Evolutionary conservation across 2,888 invertebrate species (phyloP).

Genomic region (Drepana falcataria): DNA sequence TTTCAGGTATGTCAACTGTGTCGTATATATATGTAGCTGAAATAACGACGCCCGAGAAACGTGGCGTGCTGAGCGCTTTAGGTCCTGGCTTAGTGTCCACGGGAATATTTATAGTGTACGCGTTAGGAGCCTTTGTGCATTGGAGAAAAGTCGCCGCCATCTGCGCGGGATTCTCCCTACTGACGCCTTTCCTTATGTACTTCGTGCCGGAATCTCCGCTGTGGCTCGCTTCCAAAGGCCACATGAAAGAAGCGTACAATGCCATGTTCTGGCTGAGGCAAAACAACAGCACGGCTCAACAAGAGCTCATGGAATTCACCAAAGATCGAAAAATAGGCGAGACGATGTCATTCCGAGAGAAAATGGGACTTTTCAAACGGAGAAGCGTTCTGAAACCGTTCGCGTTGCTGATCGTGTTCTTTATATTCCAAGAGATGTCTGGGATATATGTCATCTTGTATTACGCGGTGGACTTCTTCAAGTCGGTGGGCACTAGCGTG

Average conservation of each 20-base stretch:
- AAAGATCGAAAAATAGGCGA: slow-evolving; percentile 60
- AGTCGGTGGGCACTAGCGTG: slow-evolving; percentile 81
- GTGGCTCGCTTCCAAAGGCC: slow-evolving; percentile 81
- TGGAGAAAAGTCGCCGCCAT: slow-evolving; percentile 83
- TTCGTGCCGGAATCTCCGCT: slow-evolving; percentile 84
- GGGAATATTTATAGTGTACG: slow-evolving; percentile 84
- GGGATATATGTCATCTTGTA: slow-evolving; percentile 86
- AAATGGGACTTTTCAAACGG: slow-evolving; percentile 62
- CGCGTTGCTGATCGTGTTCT: slow-evolving; percentile 80
- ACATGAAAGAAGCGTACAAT: slow-evolving; percentile 79
- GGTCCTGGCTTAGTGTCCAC: slow-evolving; percentile 85
- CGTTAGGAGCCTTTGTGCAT: slow-evolving; percentile 81
- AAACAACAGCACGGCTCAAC: slow-evolving; percentile 80
- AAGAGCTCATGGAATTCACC: slow-evolving; percentile 80
- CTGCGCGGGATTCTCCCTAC: slow-evolving; percentile 78
- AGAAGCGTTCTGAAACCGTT: slow-evolving; percentile 83
- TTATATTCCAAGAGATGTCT: slow-evolving; percentile 84
- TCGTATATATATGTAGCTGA: slow-evolving; percentile 84
- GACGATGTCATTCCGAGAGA: slow-evolving; percentile 56
- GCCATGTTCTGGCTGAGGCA: slow-evolving; percentile 83
- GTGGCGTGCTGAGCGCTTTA: slow-evolving; percentile 83
- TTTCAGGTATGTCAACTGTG: slow-evolving; percentile 83
- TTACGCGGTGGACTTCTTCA: slow-evolving; percentile 85
- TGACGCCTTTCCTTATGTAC: slow-evolving; percentile 79
- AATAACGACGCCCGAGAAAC: slow-evolving; percentile 82